Conservation (phyloP, 2,888 invertebrate genomes). For the Hyposoter didymator region DNA sequence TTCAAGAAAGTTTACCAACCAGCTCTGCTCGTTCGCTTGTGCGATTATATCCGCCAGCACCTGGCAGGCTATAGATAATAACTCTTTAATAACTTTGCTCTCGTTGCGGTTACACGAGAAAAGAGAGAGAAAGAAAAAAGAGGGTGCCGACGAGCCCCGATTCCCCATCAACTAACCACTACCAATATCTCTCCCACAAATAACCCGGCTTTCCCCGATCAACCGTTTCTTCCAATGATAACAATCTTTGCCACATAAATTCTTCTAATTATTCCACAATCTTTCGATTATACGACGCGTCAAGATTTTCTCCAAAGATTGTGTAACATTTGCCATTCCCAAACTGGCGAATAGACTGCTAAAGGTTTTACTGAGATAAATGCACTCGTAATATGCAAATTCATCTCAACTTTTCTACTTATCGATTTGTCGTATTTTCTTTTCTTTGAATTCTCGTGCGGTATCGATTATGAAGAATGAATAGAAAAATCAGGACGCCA, state of each 20-base stretch:
- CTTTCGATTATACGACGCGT: constrained; percentile 57
- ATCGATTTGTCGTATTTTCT: neutral
- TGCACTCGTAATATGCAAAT: constrained; percentile 7
- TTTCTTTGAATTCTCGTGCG: neutral
- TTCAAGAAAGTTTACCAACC: constrained; percentile 66
- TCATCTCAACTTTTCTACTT: neutral
- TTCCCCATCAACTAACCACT: constrained; percentile 54
- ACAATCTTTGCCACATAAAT: constrained; percentile 58
- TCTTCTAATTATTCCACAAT: constrained; percentile 58
- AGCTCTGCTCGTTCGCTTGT: constrained; percentile 61
- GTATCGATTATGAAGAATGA: neutral
- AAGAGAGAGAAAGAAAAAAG: constrained; percentile 18
- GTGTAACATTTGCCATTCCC: constrained; percentile 56
- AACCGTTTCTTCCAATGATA: constrained; percentile 60
- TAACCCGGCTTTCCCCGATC: constrained; percentile 64
- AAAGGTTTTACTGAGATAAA: constrained; percentile 11
- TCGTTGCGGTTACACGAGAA: constrained; percentile 51
- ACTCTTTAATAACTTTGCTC: constrained; percentile 67
- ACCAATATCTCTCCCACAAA: constrained; percentile 60
- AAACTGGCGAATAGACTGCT: constrained; percentile 9
- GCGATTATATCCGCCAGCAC: constrained; percentile 65
- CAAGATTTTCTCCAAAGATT: constrained; percentile 53
- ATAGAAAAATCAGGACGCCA: neutral
- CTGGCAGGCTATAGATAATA: constrained; percentile 67
- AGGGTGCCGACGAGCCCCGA: constrained; percentile 50